Percentiles rank a stretch among this genome's conserved stretches.
Conservation (phyloP, 2,797 vertebrate species). For the Pipistrellus kuhlii region DNA sequence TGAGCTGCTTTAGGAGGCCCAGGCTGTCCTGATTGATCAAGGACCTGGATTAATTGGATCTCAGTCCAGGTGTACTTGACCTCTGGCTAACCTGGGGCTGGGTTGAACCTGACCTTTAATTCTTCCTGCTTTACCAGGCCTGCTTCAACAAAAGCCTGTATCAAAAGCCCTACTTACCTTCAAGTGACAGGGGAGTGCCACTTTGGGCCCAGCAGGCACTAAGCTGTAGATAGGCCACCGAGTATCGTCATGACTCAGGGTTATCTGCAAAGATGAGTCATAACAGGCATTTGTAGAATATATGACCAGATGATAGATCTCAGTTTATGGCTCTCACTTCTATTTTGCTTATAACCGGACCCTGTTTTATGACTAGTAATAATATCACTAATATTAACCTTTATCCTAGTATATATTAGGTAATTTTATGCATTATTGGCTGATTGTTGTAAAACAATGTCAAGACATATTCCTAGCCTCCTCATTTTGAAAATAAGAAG, state of each 20-base stretch:
- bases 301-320: background rate
- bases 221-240: background rate
- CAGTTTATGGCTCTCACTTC: conserved; percentile 12
- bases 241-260: background rate
- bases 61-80: background rate
- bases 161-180: background rate
- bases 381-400: conserved; percentile 30
- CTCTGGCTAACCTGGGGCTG: conserved; percentile 14
- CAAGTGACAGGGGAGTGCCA: background rate
- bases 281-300: background rate
- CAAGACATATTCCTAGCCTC: background rate
- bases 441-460: conserved; percentile 27
- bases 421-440: conserved; percentile 51
- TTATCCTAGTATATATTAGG: background rate
- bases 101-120: background rate
- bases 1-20: background rate
- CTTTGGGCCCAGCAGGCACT: background rate
- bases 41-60: background rate
- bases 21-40: background rate
- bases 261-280: background rate
- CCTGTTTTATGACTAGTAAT: conserved; percentile 32
- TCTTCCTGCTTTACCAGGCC: conserved; percentile 9
- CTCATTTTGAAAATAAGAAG: conserved; percentile 23
- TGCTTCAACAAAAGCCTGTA: background rate
- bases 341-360: conserved; percentile 58